Evolutionary conservation across 2,888 invertebrate genomes (phyloP), one percentile per base, ranked within the genome.

Genomic region (Volucella zonaria): DNA sequence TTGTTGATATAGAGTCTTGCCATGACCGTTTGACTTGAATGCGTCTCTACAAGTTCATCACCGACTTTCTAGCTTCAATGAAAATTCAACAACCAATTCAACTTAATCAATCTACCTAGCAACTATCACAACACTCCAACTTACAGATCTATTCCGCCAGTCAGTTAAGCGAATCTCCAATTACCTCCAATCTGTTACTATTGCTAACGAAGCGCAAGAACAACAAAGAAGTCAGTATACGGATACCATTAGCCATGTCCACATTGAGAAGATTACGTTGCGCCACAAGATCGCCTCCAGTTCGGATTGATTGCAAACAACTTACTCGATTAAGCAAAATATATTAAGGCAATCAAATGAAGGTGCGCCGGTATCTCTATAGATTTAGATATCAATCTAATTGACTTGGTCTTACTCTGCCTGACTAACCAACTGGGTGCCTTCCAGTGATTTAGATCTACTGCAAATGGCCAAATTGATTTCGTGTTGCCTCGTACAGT

Each of bases 341-440:
- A 45, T 59, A 70, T 64, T 49, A 67, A 58, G 66, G 64, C 74
- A 68, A 74, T 74, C 78, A 79, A 68, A 56, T 52, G 49, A 71
- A 80, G 83, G 83, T 83, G 83, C 80, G 83, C 80, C 82, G 67
- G 61, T 71, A 62, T 77, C 80, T 70, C 59, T 38, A 80, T 59
- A 54, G 79, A 76, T 68, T 83, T 71, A 75, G 79, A 79, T 79
- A 80, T 70, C 71, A 62, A 82, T 82, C 82, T 67, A 62, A 82
- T 78, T 74, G 74, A 74, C 58, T 74, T 38, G 49, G 51, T 64
- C 58, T 74, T 38, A 49, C 58, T 64, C 49, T 10, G 18, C 42
- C 54, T 43, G 70, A 23, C 58, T 51, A 79, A 52, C 79, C 73
- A 74, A 52, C 56, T 68, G 74, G 43, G 40, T 45, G 64, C 74